phyloP scores from a whole-genome alignment of 2,888 invertebrate genomes.

The Carpatolechia fugitivella region DNA sequence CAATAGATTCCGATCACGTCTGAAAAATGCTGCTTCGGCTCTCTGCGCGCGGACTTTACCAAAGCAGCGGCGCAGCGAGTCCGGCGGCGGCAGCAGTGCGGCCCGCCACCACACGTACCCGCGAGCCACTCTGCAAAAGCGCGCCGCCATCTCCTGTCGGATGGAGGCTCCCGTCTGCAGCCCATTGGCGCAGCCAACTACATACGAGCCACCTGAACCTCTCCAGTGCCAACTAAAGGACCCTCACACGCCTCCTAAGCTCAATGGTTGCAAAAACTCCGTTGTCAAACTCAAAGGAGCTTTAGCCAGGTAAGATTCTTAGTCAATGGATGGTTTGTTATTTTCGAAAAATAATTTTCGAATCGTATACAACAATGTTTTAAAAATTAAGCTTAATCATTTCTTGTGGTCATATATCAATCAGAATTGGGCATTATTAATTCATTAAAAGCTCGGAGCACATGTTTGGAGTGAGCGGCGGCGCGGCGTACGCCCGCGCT shows the following conservation, averaged over 20 bases:
- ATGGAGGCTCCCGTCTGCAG: slow-evolving; percentile 58
- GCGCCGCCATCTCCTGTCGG: slow-evolving; percentile 58
- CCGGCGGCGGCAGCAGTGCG: slow-evolving; percentile 43
- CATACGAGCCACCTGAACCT: slow-evolving; percentile 43
- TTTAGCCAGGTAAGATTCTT: slow-evolving; percentile 48
- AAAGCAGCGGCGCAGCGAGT: slow-evolving; percentile 65
- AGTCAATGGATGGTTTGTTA: background rate
- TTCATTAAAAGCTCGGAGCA: slow-evolving; percentile 12
- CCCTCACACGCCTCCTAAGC: slow-evolving; percentile 35
- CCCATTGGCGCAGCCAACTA: slow-evolving; percentile 36
- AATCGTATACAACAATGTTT: no score
- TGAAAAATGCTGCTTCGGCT: slow-evolving; percentile 72
- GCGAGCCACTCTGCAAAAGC: slow-evolving; percentile 58
- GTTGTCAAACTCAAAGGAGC: slow-evolving; percentile 58
- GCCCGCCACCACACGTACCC: slow-evolving; percentile 70
- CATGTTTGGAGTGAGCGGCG: slow-evolving; percentile 4
- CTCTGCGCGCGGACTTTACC: slow-evolving; percentile 69
- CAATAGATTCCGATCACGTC: slow-evolving; percentile 64
- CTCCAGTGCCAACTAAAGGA: slow-evolving; percentile 41
- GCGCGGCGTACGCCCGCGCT: slow-evolving; percentile 25
- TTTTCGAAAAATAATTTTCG: background rate
- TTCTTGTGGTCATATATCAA: background rate
- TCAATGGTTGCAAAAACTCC: no score
- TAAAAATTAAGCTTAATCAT: no score
- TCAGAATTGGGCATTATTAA: background rate